A percentile compares a stretch with the other conserved stretches of the same genome.
phyloP scores from a whole-genome alignment of 2,888 invertebrate genomes.

The Chrysolina oricalcia region DNA sequence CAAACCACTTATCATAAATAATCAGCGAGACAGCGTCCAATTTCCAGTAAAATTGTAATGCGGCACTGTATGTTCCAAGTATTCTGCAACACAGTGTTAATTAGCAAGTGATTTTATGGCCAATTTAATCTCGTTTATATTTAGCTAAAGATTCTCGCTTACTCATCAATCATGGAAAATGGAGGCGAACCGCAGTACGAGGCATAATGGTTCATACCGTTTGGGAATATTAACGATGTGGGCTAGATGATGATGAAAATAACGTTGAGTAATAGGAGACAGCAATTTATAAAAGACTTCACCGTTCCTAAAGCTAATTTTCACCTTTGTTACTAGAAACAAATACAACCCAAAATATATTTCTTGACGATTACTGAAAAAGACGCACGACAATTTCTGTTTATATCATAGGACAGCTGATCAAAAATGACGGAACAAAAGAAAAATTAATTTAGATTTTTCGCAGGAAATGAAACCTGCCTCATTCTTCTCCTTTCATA shows the following conservation, averaged over 20 bases:
- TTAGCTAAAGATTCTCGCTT: constrained; percentile 61
- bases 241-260: constrained; percentile 60
- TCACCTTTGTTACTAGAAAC: background rate
- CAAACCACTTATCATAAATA: background rate
- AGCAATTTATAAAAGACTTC: background rate
- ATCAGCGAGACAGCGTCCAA: background rate
- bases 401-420: too few species aligned
- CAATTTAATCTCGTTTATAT: constrained; percentile 70
- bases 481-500: too few species aligned
- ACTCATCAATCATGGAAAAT: constrained; percentile 67
- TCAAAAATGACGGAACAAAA: too few species aligned
- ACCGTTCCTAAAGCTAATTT: background rate
- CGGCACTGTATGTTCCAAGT: constrained; percentile 1
- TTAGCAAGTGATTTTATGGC: constrained; percentile 39
- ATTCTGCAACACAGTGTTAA: constrained; percentile 13
- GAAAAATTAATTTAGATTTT: too few species aligned
- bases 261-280: constrained; percentile 3
- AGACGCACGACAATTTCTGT: too few species aligned
- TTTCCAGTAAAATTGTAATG: background rate
- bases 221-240: constrained; percentile 69
- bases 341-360: too few species aligned
- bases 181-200: constrained; percentile 61
- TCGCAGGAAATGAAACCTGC: too few species aligned
- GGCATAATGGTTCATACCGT: constrained; percentile 68
- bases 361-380: background rate